These are phyloP conservation scores for Ispidina picta DNA, from an alignment of 2,797 vertebrate genomes.

Conservation along the genomic window DNA sequence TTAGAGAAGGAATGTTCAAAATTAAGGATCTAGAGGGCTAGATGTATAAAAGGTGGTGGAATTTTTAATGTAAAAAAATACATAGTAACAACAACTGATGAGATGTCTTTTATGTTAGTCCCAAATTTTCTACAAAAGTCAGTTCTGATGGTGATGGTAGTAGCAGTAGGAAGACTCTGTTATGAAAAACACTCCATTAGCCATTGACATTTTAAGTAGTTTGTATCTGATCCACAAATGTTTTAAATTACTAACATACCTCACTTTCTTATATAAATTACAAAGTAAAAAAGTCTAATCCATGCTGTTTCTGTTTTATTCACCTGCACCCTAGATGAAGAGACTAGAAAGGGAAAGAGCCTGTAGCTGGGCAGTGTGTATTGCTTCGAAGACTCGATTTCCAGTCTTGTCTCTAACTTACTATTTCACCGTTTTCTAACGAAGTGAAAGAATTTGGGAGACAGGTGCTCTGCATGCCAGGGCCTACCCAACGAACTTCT, in stretches of 20 bases:
- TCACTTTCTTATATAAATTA: not conserved
- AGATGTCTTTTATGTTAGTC: not conserved
- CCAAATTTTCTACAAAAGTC: not conserved
- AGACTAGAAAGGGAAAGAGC: not conserved
- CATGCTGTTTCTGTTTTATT: not conserved
- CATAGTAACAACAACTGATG: not conserved
- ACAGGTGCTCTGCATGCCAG: not conserved
- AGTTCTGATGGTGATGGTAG: not conserved
- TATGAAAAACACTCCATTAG: not conserved
- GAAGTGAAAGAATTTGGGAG: not conserved
- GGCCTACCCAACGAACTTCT: not conserved
- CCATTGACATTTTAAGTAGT: conserved; percentile 17
- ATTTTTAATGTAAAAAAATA: conserved; percentile 1
- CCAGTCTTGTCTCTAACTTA: not conserved
- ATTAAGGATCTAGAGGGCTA: not conserved
- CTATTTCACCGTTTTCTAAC: not conserved
- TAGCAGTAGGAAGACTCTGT: not conserved
- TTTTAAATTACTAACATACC: not conserved
- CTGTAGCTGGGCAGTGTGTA: fast-evolving
- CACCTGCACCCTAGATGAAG: not conserved
- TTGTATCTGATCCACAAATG: not conserved
- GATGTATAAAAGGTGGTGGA: not conserved
- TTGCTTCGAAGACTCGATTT: not conserved
- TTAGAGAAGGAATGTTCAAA: not conserved
- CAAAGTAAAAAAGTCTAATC: not conserved